phyloP scores from a whole-genome alignment of 2,888 invertebrate genomes.

The Diachrysia chrysitis region DNA sequence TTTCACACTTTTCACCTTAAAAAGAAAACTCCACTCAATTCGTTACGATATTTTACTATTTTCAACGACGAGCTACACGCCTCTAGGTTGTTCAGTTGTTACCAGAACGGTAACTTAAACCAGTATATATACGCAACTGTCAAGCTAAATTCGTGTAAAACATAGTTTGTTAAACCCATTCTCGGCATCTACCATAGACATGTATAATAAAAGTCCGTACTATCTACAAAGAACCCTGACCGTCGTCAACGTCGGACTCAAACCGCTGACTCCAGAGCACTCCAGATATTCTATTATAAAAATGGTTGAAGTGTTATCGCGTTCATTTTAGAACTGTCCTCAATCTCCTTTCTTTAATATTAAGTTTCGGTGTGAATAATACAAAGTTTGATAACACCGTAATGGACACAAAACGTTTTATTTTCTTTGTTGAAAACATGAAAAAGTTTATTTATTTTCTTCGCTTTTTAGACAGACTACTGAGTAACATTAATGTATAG shows the following conservation, averaged over 20 bases:
- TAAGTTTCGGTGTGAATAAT: constrained; percentile 17
- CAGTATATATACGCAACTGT: background rate
- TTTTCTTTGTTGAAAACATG: constrained; percentile 18
- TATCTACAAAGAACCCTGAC: constrained; percentile 47
- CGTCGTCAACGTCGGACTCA: constrained; percentile 52
- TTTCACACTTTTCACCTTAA: background rate
- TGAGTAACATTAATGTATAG: too few relatives aligned
- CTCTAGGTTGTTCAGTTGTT: background rate
- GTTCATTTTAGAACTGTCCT: constrained; percentile 10
- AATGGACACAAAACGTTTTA: constrained; percentile 14
- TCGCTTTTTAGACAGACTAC: background rate
- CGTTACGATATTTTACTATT: background rate
- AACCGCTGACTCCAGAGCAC: constrained; percentile 26
- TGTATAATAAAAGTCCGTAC: constrained; percentile 24
- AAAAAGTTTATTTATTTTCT: constrained; percentile 13
- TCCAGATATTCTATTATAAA: constrained; percentile 49
- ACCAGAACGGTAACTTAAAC: background rate
- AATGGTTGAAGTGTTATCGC: constrained; percentile 39
- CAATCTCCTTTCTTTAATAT: constrained; percentile 8
- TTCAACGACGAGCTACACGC: background rate
- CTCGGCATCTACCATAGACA: constrained; percentile 24
- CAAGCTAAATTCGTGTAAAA: constrained; percentile 2
- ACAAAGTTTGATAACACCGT: constrained; percentile 15
- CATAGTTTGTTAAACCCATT: constrained; percentile 31
- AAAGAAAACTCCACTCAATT: background rate